Evolutionary conservation across 1,140 invertebrate species (phyloP).

Genomic region (Neodiprion pinetum): DNA sequence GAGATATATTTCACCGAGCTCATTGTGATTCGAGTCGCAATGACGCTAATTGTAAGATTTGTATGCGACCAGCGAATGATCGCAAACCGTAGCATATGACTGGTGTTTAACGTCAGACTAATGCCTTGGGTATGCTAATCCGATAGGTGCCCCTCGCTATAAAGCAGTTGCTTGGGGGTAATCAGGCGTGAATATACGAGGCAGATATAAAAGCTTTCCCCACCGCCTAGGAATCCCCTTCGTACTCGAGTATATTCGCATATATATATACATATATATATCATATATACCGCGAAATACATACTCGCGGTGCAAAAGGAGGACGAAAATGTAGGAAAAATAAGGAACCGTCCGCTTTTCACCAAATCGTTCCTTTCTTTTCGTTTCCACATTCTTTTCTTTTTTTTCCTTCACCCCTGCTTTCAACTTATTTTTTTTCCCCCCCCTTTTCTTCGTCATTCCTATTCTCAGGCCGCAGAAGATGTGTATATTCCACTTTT

Average conservation of each 20-base stretch:
- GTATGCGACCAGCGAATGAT: neutral
- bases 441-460: no score
- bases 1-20: neutral
- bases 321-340: neutral
- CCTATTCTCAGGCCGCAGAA: no score
- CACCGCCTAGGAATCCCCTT: neutral
- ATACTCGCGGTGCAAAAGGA: neutral
- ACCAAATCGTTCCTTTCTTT: neutral
- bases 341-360: neutral
- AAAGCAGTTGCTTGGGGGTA: neutral
- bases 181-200: neutral
- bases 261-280: neutral
- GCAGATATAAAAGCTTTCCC: neutral
- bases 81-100: neutral
- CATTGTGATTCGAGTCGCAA: neutral
- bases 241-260: neutral
- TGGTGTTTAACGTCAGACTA: neutral
- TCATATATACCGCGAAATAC: neutral
- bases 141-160: neutral
- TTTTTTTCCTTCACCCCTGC: neutral
- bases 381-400: neutral
- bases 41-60: slow-evolving; percentile 7
- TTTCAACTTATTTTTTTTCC: no score
- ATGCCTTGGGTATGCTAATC: neutral
- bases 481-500: no score